Evolutionary conservation across 2,113 vertebrate species (phyloP).

Genomic region (Xenopus tropicalis): DNA sequence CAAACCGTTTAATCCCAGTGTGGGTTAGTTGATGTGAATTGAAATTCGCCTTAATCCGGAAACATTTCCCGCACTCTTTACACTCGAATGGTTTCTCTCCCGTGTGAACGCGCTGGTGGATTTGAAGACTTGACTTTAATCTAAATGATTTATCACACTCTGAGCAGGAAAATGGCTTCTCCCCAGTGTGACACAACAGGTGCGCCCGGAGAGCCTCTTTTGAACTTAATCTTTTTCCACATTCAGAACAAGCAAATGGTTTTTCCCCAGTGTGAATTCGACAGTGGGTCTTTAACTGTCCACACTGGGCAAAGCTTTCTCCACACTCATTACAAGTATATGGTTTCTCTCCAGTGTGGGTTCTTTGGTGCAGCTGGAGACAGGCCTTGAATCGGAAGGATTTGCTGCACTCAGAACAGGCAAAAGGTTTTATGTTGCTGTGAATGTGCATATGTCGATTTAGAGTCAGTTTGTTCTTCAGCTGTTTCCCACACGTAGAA

Average conservation of each 20-base stretch:
- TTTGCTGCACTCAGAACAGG: background rate
- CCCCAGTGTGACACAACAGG: background rate
- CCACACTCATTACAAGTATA: background rate
- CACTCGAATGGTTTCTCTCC: slow-evolving; percentile 17
- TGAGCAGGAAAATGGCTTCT: slow-evolving; percentile 13
- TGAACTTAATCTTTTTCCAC: background rate
- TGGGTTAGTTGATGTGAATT: slow-evolving; percentile 5
- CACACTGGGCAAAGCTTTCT: background rate
- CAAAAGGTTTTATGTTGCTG: background rate
- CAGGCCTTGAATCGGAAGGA: background rate
- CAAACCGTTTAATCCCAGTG: slow-evolving; percentile 63
- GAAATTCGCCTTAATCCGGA: background rate
- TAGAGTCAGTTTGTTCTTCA: background rate
- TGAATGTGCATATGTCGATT: background rate
- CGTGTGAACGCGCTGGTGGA: slow-evolving; percentile 13
- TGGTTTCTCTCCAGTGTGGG: background rate
- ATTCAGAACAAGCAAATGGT: background rate
- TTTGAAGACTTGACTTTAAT: slow-evolving; percentile 1
- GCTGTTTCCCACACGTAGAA: too few relatives aligned
- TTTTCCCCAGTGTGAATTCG: background rate
- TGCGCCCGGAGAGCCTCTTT: background rate
- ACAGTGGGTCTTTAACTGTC: background rate
- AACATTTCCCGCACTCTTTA: slow-evolving; percentile 1
- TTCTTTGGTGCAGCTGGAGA: background rate
- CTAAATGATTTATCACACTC: slow-evolving; percentile 18